Base-by-base conservation (phyloP, 2,888 invertebrate genomes). In the Hololepta plana region DNA sequence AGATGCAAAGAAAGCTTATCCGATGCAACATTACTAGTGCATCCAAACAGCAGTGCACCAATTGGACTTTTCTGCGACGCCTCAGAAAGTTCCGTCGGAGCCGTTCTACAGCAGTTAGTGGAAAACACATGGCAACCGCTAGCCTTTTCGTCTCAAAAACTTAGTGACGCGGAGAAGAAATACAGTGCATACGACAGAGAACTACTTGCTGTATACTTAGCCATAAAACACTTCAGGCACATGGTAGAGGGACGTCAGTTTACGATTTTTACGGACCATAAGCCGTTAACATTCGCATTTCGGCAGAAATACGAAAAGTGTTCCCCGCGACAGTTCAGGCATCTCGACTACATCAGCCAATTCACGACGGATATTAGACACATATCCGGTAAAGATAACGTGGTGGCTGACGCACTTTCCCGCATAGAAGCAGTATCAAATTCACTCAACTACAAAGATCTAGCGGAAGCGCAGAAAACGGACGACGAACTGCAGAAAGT, bases 131-230 rank as follows among this genome's bases (percentile, higher is more conserved):
- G 43, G 42, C 35, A 49, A 30, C 49, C 52, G 0, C 24, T 53
- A 3, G 45, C 43, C 1, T 54, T 52, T 27, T 54, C 44, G 27
- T 49, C 50, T 1, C 38, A 35, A 15, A 49, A 45, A 25, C 33
- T 54, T 1, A 40, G 30, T n/a, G 28, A 38, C 4, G 29, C 47
- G 0, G 44, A 56, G 31, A 24, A 12, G 44, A 4, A 47, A 49
- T 35, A 33, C 16, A 23, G 20, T 12, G 23, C 26, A 12, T 33
- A 31, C 14, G 33, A 29, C 12, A 14, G 32, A 2, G 34, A 35
- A 23, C 24, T 32, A 4, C 26, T 33, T 10, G 32, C 36, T 7
- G 23, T 31, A 10, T 36, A 35, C 25, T n/a, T 14, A 11, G 30
- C 35, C 11, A 25, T 31, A 2, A 30, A 29, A 15, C 26, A 34